Percentiles rank a stretch among this genome's conserved stretches.
phyloP scores from a whole-genome alignment of 2,888 invertebrate species.

The Incurvaria masculella region DNA sequence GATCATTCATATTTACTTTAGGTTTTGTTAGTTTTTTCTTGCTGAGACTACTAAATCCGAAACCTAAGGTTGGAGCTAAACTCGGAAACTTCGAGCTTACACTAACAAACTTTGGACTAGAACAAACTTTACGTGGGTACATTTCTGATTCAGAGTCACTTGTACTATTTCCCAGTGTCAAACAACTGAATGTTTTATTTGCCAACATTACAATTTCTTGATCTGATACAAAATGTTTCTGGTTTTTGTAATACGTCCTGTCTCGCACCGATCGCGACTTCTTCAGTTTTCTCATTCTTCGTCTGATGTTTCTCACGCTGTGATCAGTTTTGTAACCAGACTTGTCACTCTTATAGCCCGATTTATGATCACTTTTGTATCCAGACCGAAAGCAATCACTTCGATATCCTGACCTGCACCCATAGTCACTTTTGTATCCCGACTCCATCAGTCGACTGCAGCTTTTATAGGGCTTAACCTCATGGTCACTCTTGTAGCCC shows the following conservation, averaged over 20 bases:
- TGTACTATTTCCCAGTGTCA: constrained; percentile 57
- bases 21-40: constrained; percentile 34
- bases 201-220: constrained; percentile 59
- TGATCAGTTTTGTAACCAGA: constrained; percentile 59
- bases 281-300: constrained; percentile 48
- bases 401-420: constrained; percentile 50
- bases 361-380: constrained; percentile 50
- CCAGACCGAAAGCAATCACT: constrained; percentile 45
- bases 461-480: constrained; percentile 50
- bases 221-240: constrained; percentile 55
- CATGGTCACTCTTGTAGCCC: constrained; percentile 60
- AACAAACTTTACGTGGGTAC: constrained; percentile 36
- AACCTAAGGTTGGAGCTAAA: constrained; percentile 38
- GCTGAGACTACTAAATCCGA: constrained; percentile 38
- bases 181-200: constrained; percentile 49
- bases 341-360: constrained; percentile 60
- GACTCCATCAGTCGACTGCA: constrained; percentile 54
- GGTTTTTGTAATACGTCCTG: constrained; percentile 51
- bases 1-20: constrained; percentile 43
- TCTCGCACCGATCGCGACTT: constrained; percentile 51
- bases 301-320: constrained; percentile 47
- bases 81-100: constrained; percentile 44
- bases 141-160: constrained; percentile 51
- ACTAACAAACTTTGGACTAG: constrained; percentile 46
- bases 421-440: constrained; percentile 62